These are phyloP conservation scores for Numenius phaeopus DNA, from an alignment of 2,797 vertebrate species.

Conservation along the genomic window DNA sequence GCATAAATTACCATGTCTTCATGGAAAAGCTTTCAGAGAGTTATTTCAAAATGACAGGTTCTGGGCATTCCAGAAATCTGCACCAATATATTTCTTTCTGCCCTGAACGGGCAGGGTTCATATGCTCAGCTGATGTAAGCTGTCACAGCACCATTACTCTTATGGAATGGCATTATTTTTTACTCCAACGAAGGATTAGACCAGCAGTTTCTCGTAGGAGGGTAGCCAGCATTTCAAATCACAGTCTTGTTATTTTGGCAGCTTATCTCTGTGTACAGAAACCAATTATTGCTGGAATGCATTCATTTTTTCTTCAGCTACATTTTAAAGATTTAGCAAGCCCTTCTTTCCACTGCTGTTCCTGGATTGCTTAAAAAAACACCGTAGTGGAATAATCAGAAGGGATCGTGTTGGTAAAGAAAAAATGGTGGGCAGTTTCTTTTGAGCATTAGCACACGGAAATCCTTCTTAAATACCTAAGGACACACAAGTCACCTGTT, in stretches of 20 bases:
- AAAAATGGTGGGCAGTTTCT: background rate
- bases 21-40: background rate
- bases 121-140: background rate
- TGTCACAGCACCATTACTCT: background rate
- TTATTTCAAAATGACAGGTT: background rate
- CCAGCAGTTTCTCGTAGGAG: background rate
- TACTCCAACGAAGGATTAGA: background rate
- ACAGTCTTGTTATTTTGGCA: constrained; percentile 42
- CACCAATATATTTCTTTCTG: background rate
- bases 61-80: background rate
- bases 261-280: constrained; percentile 64
- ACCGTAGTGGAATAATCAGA: background rate
- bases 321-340: background rate
- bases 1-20: background rate
- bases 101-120: background rate
- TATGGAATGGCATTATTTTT: background rate
- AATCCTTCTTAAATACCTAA: background rate
- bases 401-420: background rate
- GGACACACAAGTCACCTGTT: background rate
- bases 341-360: background rate
- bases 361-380: background rate
- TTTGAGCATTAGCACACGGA: background rate
- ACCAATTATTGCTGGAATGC: constrained; percentile 60
- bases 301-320: constrained; percentile 22
- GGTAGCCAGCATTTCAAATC: constrained; percentile 46